These are phyloP conservation scores for Epizoanthus stellaris DNA, from an alignment of 92 coral and sea anemone genomes.

Conservation along the genomic window DNA sequence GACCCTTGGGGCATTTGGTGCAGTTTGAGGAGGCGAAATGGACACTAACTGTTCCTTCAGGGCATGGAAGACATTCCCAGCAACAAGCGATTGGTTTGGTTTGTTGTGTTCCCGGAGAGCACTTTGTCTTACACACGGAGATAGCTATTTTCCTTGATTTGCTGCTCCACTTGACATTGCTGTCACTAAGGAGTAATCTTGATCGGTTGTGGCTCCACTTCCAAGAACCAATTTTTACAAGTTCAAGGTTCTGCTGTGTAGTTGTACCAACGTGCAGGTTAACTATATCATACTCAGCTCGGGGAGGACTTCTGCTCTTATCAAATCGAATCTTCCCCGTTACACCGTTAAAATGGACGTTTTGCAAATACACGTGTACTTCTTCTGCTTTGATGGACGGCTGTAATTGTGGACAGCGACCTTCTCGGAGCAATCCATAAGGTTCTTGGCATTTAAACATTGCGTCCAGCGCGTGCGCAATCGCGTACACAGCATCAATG, in stretches of 20 bases:
- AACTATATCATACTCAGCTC: constrained; percentile 54
- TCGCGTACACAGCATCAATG: constrained; percentile 71
- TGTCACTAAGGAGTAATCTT: constrained; percentile 27
- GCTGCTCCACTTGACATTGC: constrained; percentile 59
- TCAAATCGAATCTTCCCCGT: constrained; percentile 51
- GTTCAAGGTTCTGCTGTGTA: constrained; percentile 27
- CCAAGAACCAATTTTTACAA: constrained; percentile 71
- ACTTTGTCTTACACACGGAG: constrained; percentile 69
- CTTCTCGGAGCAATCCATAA: constrained; percentile 34
- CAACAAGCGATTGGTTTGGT: constrained; percentile 64
- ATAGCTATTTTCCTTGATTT: constrained; percentile 11
- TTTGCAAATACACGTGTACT: constrained; percentile 27
- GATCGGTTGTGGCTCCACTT: constrained; percentile 46
- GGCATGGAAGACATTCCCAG: constrained; percentile 75
- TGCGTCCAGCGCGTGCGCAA: constrained; percentile 69
- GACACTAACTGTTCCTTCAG: constrained; percentile 50
- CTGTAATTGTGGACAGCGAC: constrained; percentile 41
- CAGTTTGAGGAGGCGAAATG: constrained; percentile 52
- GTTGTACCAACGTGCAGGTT: constrained; percentile 14
- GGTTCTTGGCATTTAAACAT: constrained; percentile 44
- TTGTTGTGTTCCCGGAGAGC: constrained; percentile 67
- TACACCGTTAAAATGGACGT: constrained; percentile 38
- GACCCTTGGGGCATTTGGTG: constrained; percentile 53
- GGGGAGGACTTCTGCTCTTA: constrained; percentile 24
- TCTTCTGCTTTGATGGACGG: constrained; percentile 36